These are phyloP conservation scores for Spilarctia lutea DNA, from an alignment of 2,888 invertebrate genomes.

Conservation along the genomic window DNA sequence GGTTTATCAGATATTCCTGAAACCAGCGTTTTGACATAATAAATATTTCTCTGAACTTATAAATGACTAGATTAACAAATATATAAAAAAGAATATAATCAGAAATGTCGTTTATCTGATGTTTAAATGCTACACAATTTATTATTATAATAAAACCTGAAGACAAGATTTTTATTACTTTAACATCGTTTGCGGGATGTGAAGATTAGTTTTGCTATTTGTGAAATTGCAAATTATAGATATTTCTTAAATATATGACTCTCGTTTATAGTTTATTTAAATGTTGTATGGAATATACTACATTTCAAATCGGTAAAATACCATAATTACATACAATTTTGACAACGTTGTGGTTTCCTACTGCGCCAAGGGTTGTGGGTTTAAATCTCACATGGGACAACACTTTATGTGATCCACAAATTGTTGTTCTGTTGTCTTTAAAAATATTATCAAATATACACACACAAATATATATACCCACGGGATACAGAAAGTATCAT, in stretches of 20 bases:
- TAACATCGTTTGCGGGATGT: constrained; percentile 20
- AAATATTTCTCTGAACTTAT: constrained; percentile 20
- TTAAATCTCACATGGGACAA: too few relatives aligned
- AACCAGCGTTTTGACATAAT: constrained; percentile 12
- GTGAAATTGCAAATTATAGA: background rate
- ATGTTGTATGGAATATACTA: background rate
- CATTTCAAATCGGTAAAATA: background rate
- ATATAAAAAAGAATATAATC: constrained; percentile 34
- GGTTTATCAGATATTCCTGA: constrained; percentile 28
- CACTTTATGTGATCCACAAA: too few relatives aligned
- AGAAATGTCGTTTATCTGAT: constrained; percentile 17
- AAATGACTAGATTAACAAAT: background rate
- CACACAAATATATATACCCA: too few relatives aligned
- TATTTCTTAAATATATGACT: too few relatives aligned
- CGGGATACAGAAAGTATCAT: too few relatives aligned
- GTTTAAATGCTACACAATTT: constrained; percentile 33
- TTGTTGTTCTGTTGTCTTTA: too few relatives aligned
- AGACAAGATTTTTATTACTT: constrained; percentile 23
- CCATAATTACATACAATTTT: background rate
- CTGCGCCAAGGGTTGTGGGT: too few relatives aligned
- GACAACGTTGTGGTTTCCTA: too few relatives aligned
- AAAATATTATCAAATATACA: too few relatives aligned
- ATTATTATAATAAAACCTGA: constrained; percentile 23
- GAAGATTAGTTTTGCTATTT: constrained; percentile 11
- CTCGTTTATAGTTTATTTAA: background rate